phyloP scores from a whole-genome alignment of 2,888 invertebrate species.

The Mesorhabditis sp. region DNA sequence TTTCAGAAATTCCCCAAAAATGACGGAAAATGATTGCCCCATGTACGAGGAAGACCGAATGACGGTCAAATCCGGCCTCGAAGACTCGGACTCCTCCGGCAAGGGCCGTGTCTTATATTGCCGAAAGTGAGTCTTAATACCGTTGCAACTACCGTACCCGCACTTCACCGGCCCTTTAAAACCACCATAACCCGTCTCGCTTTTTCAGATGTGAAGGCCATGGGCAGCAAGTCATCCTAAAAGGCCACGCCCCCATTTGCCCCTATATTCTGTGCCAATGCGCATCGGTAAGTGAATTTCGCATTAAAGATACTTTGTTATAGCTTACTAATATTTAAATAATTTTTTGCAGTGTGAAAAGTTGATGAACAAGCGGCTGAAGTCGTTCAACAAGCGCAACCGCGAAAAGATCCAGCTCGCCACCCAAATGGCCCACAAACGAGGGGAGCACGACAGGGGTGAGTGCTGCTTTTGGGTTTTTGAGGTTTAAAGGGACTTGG shows the following conservation, averaged over 20 bases:
- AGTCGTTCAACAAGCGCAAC: slow-evolving; percentile 42
- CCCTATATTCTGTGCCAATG: slow-evolving; percentile 46
- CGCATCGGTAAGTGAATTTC: slow-evolving; percentile 30
- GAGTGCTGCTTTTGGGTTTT: no score
- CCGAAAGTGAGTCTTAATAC: slow-evolving; percentile 31
- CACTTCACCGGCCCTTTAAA: no score
- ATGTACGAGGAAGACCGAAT: no score
- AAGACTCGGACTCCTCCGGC: background rate
- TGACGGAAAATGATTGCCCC: no score
- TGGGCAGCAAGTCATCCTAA: slow-evolving; percentile 39
- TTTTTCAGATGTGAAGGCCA: slow-evolving; percentile 32
- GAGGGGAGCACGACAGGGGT: slow-evolving; percentile 14
- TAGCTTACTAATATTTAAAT: background rate
- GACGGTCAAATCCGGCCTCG: background rate
- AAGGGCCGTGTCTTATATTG: slow-evolving; percentile 36
- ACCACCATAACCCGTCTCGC: no score
- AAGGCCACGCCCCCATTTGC: slow-evolving; percentile 47
- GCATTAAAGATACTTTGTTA: background rate
- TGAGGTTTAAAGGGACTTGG: no score
- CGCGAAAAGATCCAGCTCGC: slow-evolving; percentile 40
- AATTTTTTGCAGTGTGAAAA: slow-evolving; percentile 34
- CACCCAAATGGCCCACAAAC: slow-evolving; percentile 24
- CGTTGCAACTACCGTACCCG: no score
- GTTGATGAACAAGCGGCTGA: slow-evolving; percentile 36
- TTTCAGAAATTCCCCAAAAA: no score